Conservation (phyloP, 2,888 invertebrate genomes). For the Acanthoscelides obtectus region DNA sequence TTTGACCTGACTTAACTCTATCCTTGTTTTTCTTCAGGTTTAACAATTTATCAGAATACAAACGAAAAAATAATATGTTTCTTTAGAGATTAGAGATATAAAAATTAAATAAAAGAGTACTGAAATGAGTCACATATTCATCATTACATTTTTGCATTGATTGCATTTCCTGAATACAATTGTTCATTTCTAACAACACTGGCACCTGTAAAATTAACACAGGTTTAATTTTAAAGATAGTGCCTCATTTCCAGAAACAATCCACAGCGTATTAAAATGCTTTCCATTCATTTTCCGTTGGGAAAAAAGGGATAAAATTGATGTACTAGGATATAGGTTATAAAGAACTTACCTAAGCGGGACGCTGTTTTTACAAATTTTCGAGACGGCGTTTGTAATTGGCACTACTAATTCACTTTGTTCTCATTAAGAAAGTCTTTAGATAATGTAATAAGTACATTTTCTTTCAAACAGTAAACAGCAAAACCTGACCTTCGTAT, state of each 20-base stretch:
- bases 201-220: too few relatives aligned
- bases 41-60: too few relatives aligned
- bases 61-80: too few relatives aligned
- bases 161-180: too few relatives aligned
- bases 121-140: too few relatives aligned
- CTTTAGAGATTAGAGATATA: too few relatives aligned
- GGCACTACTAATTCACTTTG: slow-evolving; percentile 1
- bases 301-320: neutral
- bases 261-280: neutral
- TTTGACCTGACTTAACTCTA: neutral
- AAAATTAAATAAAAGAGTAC: too few relatives aligned
- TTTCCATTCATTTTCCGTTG: neutral
- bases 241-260: too few relatives aligned
- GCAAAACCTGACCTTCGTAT: slow-evolving; percentile 4
- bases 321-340: slow-evolving; percentile 6
- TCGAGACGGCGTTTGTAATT: slow-evolving; percentile 1
- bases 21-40: too few relatives aligned
- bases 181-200: too few relatives aligned
- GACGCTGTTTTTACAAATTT: slow-evolving; percentile 10
- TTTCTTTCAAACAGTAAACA: slow-evolving; percentile 14
- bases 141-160: too few relatives aligned
- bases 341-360: slow-evolving; percentile 11
- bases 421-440: slow-evolving; percentile 10
- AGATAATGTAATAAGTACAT: slow-evolving; percentile 11
- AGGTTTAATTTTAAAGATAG: too few relatives aligned